Conservation (phyloP, 2,797 vertebrate species). For the Lutjanus argentimaculatus region DNA sequence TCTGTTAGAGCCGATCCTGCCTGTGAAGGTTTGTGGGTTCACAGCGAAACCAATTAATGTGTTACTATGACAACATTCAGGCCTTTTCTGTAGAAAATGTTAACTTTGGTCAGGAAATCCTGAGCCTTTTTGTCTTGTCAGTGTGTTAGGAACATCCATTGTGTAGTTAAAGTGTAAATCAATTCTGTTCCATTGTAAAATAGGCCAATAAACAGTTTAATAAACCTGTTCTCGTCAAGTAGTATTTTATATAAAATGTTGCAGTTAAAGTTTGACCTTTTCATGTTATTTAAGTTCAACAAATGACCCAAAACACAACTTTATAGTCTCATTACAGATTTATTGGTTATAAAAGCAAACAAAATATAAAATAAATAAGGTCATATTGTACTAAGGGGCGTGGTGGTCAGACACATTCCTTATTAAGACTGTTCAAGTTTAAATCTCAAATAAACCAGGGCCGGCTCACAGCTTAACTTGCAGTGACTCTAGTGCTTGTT, state of each 20-base stretch:
- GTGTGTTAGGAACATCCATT: neutral
- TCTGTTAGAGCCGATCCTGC: constrained; percentile 37
- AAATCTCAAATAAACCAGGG: constrained; percentile 29
- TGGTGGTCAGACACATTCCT: constrained; percentile 64
- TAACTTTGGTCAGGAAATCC: constrained; percentile 14
- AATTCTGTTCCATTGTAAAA: constrained; percentile 50
- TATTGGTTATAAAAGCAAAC: constrained; percentile 87
- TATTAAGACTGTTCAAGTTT: constrained; percentile 53
- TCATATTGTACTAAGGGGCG: constrained; percentile 69
- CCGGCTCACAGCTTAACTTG: constrained; percentile 43
- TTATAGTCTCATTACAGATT: constrained; percentile 81
- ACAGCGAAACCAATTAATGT: constrained; percentile 19
- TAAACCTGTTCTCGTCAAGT: constrained; percentile 44
- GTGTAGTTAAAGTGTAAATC: constrained; percentile 28
- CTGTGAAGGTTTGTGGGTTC: constrained; percentile 34
- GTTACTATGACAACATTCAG: constrained; percentile 37
- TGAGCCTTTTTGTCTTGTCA: constrained; percentile 12
- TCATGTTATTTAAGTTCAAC: constrained; percentile 14
- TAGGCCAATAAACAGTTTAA: constrained; percentile 66
- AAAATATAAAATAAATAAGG: constrained; percentile 86
- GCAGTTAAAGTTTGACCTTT: constrained; percentile 31
- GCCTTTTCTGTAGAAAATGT: constrained; percentile 2
- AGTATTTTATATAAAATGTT: constrained; percentile 31
- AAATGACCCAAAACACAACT: constrained; percentile 51
- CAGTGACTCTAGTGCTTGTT: constrained; percentile 40